phyloP scores from a whole-genome alignment of 2,113 vertebrate species.

The Nannospalax galili region DNA sequence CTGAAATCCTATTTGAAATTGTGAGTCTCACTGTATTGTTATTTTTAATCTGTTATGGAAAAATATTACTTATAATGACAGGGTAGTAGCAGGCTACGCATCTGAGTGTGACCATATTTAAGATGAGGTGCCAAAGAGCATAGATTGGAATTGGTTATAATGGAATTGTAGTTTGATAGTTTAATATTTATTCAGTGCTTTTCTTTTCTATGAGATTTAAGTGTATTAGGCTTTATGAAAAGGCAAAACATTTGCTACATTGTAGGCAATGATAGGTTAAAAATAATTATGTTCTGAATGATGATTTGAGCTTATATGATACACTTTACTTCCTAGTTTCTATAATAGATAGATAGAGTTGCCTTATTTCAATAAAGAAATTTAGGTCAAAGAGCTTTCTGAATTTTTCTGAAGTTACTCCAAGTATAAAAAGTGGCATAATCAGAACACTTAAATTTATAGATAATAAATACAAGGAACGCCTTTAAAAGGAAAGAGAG shows the following conservation, averaged over 20 bases:
- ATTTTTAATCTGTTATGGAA: neutral
- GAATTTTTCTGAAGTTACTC: neutral
- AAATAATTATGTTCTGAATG: neutral
- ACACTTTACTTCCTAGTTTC: neutral
- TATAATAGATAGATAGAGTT: neutral
- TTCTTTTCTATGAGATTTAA: conserved; percentile 7
- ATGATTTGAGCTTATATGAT: neutral
- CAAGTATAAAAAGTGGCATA: neutral
- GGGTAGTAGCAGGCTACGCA: neutral
- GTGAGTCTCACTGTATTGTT: neutral
- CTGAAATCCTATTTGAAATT: conserved; percentile 13
- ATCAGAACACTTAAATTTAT: neutral
- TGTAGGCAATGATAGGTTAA: neutral
- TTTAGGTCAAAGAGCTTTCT: neutral
- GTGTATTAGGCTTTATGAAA: neutral
- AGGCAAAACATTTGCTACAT: neutral
- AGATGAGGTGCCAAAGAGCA: neutral
- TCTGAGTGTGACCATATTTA: neutral
- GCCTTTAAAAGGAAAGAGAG: neutral
- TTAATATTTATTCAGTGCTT: neutral
- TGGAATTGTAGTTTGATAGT: neutral
- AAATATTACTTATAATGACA: neutral
- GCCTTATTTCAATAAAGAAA: neutral
- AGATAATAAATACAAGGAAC: neutral
- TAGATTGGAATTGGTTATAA: neutral